phyloP scores from a whole-genome alignment of 1,140 invertebrate genomes.

The Heliothis subflexa region DNA sequence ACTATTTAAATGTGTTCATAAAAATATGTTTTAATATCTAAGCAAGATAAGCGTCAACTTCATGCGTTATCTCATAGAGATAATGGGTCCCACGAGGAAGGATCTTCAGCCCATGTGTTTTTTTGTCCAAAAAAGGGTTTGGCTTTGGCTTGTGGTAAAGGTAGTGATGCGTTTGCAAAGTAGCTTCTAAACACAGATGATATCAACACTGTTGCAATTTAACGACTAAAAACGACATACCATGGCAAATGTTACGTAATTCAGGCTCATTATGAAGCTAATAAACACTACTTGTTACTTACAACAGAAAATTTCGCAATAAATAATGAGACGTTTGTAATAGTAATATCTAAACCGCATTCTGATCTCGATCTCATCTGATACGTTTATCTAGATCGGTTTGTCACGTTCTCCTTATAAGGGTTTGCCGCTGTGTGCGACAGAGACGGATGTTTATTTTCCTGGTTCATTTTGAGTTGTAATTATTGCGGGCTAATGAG shows the following conservation, averaged over 20 bases:
- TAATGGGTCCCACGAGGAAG: conserved; percentile 16
- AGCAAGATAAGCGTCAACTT: neutral
- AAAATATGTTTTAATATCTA: conserved; percentile 21
- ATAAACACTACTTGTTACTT: conserved; percentile 60
- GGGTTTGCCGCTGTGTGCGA: conserved; percentile 53
- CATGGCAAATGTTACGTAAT: conserved; percentile 44
- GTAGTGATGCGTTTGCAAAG: conserved; percentile 5
- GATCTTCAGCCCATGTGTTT: conserved; percentile 3
- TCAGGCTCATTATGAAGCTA: conserved; percentile 53
- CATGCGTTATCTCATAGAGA: conserved; percentile 7
- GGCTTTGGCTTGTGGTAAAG: neutral
- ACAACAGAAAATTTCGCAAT: conserved; percentile 68
- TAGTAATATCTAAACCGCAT: conserved; percentile 71
- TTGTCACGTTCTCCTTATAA: conserved; percentile 61
- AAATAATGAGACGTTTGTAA: conserved; percentile 75
- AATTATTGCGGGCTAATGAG: conserved; percentile 72
- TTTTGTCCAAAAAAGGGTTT: neutral
- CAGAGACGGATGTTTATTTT: conserved; percentile 58
- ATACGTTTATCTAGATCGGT: conserved; percentile 68
- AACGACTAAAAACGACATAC: conserved; percentile 35
- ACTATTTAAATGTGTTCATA: conserved; percentile 38
- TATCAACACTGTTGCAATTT: conserved; percentile 30
- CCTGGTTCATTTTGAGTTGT: conserved; percentile 63
- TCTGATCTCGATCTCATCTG: conserved; percentile 74
- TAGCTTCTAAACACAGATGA: conserved; percentile 30